phyloP scores from a whole-genome alignment of 2,113 vertebrate genomes.

The Dascyllus trimaculatus region DNA sequence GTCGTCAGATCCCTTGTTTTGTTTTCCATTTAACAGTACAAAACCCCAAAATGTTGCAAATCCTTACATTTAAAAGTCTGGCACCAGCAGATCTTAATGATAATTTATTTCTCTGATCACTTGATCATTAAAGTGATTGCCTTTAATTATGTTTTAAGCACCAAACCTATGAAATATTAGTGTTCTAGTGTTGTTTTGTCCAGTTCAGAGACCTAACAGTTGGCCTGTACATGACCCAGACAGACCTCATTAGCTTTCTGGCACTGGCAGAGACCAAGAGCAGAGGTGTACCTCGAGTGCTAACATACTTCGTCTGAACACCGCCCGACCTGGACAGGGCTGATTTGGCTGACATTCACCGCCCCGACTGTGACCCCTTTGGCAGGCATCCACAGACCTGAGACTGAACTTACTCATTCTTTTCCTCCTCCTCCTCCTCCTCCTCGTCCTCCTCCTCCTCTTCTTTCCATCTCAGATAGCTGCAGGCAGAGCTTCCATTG shows the following conservation, averaged over 20 bases:
- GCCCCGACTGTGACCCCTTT: constrained; percentile 54
- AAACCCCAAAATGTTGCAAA: too few relatives aligned
- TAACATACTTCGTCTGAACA: constrained; percentile 34
- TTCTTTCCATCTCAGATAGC: constrained; percentile 8
- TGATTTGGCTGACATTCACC: constrained; percentile 66
- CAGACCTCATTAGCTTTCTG: constrained; percentile 70
- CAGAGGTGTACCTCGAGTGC: constrained; percentile 15
- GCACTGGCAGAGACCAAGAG: constrained; percentile 34
- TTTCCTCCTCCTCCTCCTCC: constrained; percentile 2
- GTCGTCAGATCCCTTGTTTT: background rate
- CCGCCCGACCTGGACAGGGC: constrained; percentile 5
- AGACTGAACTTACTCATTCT: constrained; percentile 36
- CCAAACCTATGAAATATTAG: background rate
- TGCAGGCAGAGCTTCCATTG: constrained; percentile 32
- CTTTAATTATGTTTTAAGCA: background rate
- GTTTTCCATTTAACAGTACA: too few relatives aligned
- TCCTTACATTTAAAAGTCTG: too few relatives aligned
- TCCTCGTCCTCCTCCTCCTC: constrained; percentile 1
- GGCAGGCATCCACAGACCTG: constrained; percentile 43
- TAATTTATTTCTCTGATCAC: background rate
- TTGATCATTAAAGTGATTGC: background rate
- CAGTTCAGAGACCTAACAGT: constrained; percentile 9
- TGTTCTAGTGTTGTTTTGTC: constrained; percentile 4
- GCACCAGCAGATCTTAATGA: background rate
- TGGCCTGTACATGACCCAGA: constrained; percentile 51